Conservation (phyloP, 2,888 invertebrate genomes). For the Colostygia pectinataria region DNA sequence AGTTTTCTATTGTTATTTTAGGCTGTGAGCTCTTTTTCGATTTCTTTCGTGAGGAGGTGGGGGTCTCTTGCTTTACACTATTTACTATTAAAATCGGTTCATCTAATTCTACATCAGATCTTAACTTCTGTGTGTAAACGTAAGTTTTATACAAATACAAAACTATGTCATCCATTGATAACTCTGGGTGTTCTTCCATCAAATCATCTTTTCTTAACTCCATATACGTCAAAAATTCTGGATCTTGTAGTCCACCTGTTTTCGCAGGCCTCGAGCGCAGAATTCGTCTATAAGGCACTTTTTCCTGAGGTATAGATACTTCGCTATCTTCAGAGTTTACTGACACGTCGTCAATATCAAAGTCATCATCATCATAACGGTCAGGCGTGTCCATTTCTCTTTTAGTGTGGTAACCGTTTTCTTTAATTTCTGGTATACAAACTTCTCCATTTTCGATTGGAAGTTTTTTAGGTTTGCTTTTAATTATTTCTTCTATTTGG, state of each 20-base stretch:
- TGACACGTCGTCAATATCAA: constrained; percentile 41
- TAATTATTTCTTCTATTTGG: constrained; percentile 25
- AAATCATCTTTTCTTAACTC: constrained; percentile 74
- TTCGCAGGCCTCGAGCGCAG: constrained; percentile 36
- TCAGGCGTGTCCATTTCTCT: constrained; percentile 24
- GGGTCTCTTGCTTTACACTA: constrained; percentile 14
- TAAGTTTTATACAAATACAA: constrained; percentile 78
- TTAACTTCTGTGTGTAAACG: constrained; percentile 55
- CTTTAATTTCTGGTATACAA: constrained; percentile 18
- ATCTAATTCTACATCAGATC: constrained; percentile 39
- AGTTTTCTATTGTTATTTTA: constrained; percentile 31
- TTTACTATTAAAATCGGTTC: constrained; percentile 16
- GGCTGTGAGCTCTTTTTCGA: constrained; percentile 24
- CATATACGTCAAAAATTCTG: constrained; percentile 77
- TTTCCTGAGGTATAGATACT: constrained; percentile 24
- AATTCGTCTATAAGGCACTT: constrained; percentile 41
- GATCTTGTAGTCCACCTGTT: constrained; percentile 44
- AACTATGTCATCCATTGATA: constrained; percentile 71
- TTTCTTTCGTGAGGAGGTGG: constrained; percentile 3
- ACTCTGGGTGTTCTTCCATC: constrained; percentile 78
- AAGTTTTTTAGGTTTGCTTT: constrained; percentile 19
- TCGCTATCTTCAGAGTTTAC: constrained; percentile 49
- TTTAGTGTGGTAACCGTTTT: constrained; percentile 17
- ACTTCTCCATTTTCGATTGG: constrained; percentile 24
- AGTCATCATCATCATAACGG: constrained; percentile 31